Conservation (phyloP, 2,797 vertebrate species). For the Rhincodon typus region DNA sequence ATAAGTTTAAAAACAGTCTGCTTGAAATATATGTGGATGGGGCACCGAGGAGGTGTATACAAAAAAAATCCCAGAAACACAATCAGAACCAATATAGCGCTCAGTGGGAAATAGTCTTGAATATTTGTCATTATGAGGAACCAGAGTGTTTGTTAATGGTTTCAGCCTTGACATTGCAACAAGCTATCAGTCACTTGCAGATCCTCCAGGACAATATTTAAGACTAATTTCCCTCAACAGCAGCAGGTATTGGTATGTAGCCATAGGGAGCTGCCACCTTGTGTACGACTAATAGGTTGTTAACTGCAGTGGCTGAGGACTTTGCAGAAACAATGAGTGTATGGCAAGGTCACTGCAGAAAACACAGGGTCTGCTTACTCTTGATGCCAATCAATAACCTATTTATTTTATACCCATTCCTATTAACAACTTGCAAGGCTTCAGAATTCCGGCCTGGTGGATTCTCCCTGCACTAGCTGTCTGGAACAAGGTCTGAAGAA, state of each 20-base stretch:
- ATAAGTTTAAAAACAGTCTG: neutral
- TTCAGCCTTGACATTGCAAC: conserved; percentile 10
- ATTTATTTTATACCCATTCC: conserved; percentile 31
- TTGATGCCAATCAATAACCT: conserved; percentile 32
- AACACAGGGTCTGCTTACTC: conserved; percentile 25
- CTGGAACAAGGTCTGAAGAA: neutral
- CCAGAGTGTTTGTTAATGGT: neutral
- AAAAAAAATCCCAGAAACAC: neutral
- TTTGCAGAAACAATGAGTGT: neutral
- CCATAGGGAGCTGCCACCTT: conserved; percentile 15
- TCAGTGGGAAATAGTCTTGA: neutral
- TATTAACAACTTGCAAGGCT: conserved; percentile 27
- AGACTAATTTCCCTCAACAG: conserved; percentile 22
- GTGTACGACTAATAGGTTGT: conserved; percentile 30
- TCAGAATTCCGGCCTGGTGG: neutral
- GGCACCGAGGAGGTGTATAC: neutral
- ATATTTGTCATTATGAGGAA: conserved; percentile 27
- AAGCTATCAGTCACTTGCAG: conserved; percentile 17
- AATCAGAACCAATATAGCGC: neutral
- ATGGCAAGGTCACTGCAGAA: conserved; percentile 31
- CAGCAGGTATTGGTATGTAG: conserved; percentile 14
- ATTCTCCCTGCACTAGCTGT: neutral
- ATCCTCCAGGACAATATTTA: conserved; percentile 16
- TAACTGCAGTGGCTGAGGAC: conserved; percentile 18
- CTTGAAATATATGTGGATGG: neutral